phyloP scores from a whole-genome alignment of 2,113 vertebrate genomes.

The Marmota monax region DNA sequence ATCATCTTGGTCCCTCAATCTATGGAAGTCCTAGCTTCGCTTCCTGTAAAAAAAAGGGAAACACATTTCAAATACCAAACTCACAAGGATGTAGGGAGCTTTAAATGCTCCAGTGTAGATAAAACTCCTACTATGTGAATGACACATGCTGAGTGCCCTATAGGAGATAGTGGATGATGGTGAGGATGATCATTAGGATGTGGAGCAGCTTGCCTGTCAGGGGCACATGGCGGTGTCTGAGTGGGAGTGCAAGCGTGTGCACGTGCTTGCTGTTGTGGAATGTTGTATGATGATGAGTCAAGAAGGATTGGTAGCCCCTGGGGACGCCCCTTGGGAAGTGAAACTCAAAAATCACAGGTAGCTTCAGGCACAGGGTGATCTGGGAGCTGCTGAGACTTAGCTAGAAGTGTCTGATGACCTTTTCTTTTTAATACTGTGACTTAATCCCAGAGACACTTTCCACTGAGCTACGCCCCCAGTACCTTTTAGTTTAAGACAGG shows the following conservation, averaged over 20 bases:
- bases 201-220: background rate
- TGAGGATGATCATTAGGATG: background rate
- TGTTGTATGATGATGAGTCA: background rate
- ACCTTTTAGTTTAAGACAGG: too few relatives aligned
- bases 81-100: background rate
- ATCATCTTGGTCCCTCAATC: slow-evolving; percentile 11
- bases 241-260: background rate
- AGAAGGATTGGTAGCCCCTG: background rate
- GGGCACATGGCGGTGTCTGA: background rate
- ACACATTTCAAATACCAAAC: background rate
- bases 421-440: too few relatives aligned
- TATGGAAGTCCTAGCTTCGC: background rate
- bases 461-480: too few relatives aligned
- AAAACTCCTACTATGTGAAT: background rate
- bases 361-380: background rate
- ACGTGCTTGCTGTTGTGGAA: background rate
- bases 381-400: background rate
- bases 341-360: background rate
- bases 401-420: background rate
- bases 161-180: background rate
- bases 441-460: too few relatives aligned
- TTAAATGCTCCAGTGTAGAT: background rate
- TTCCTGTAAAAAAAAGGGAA: background rate
- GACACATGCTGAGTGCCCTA: background rate
- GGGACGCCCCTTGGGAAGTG: background rate